A percentile compares a stretch with the other conserved stretches of the same genome.
phyloP scores from a whole-genome alignment of 2,888 invertebrate species.

The Cheiracanthium punctorium region DNA sequence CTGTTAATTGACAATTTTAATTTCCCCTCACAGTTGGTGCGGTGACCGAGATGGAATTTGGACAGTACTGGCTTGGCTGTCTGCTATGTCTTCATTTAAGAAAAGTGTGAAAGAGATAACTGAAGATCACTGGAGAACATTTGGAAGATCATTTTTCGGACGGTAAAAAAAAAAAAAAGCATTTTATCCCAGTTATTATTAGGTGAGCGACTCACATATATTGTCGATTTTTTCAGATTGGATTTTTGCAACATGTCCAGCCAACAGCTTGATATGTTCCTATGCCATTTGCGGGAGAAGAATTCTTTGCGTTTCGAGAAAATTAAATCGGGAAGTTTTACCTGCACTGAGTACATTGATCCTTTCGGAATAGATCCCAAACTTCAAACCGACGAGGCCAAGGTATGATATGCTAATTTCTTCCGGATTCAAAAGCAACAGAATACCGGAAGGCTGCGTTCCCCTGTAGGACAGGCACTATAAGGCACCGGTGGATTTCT shows the following conservation, averaged over 20 bases:
- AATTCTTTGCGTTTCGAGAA: slow-evolving; percentile 11
- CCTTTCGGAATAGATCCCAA: slow-evolving; percentile 8
- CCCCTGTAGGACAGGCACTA: no score
- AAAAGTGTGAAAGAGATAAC: not conserved
- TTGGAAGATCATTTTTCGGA: slow-evolving; percentile 9
- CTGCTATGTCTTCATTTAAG: not conserved
- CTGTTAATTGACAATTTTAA: no score
- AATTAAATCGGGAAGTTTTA: slow-evolving; percentile 16
- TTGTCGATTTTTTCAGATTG: not conserved
- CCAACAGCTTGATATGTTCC: not conserved
- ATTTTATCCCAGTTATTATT: not conserved
- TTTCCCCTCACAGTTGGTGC: not conserved
- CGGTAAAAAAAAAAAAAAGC: not conserved
- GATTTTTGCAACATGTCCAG: not conserved
- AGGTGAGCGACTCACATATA: no score
- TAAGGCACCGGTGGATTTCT: no score
- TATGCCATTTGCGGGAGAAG: not conserved
- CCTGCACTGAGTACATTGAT: not conserved
- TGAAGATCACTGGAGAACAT: slow-evolving; percentile 16
- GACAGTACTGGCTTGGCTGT: slow-evolving; percentile 8
- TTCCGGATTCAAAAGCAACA: no score
- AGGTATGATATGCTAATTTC: no score
- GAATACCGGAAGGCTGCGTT: no score
- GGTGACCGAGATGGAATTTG: slow-evolving; percentile 18
- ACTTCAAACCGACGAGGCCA: slow-evolving; percentile 11